Evolutionary conservation across 2,888 invertebrate genomes (phyloP).

Genomic region (Maniola hyperantus): DNA sequence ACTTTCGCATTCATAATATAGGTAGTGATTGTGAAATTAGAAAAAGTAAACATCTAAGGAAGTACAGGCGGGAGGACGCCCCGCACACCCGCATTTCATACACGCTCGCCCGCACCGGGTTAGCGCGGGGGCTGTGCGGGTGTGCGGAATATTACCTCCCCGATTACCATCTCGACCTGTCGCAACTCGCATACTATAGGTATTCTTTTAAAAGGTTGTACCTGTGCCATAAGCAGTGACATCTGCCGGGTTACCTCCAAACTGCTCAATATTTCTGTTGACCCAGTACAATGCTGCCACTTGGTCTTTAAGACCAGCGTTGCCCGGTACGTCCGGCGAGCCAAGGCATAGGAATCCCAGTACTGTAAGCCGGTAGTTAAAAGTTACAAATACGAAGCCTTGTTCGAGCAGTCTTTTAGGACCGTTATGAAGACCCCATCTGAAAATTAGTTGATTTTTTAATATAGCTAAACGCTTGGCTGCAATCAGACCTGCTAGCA

Average conservation of each 20-base stretch:
- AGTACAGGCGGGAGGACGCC: too few relatives aligned
- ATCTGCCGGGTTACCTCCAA: constrained; percentile 66
- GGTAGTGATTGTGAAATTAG: too few relatives aligned
- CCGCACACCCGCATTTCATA: too few relatives aligned
- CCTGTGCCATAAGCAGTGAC: constrained; percentile 65
- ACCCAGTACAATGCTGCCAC: constrained; percentile 73
- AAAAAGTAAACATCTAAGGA: too few relatives aligned
- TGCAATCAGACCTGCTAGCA: too few relatives aligned
- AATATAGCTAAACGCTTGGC: too few relatives aligned
- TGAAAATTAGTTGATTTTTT: constrained; percentile 45
- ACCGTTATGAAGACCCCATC: constrained; percentile 63
- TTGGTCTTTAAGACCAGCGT: constrained; percentile 74
- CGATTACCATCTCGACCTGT: too few relatives aligned
- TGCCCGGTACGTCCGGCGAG: constrained; percentile 60
- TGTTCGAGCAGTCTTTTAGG: constrained; percentile 54
- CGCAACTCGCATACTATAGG: too few relatives aligned
- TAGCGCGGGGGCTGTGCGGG: too few relatives aligned
- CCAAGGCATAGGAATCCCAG: constrained; percentile 72
- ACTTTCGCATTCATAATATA: too few relatives aligned
- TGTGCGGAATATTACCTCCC: too few relatives aligned
- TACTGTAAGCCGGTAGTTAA: constrained; percentile 70
- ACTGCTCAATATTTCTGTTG: constrained; percentile 63
- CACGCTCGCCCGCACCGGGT: too few relatives aligned
- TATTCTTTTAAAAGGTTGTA: background rate
- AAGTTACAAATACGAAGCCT: constrained; percentile 62